Evolutionary conservation across 2,888 invertebrate genomes (phyloP), one percentile per base, ranked within the genome.

Genomic region (Drepana falcataria): DNA sequence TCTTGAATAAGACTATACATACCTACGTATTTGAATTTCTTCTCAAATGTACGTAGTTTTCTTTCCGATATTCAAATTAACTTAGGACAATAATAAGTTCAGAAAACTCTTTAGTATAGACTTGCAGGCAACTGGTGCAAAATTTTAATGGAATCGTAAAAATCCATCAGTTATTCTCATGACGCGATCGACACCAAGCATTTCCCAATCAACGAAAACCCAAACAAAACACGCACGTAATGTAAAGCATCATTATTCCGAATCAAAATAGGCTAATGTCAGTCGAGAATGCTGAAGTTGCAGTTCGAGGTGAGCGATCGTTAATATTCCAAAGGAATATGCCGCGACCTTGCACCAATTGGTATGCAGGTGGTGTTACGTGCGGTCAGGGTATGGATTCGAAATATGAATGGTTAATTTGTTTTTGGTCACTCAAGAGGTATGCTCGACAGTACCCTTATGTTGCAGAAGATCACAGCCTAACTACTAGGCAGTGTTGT

Each of bases 291-390:
- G 53, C 56, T 54, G 58, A 55, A 55, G 57, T 56, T 56, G 55
- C 56, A 58, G 35, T 34, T 47, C 41, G 55, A 64, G 63, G 66
- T 66, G 64, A 63, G 35, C 48, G 53, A 49, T 52, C 49, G 70
- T 73, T 75, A 65, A 61, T 61, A 80, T 81, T 75, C 73, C 56
- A 59, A 53, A 57, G 35, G 52, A 51, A 58, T 53, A 51, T 40
- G 53, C 49, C 35, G 77, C 82, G 56, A 89, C 90, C 90, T 88
- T 68, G 86, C 57, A 6, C 89, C 91, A 66, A 89, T 90, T 57
- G 6, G 6, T 9, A 44, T 44, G 6, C 44, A 9, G 9, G 9
- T 9, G 44, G 3, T 3, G 44, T 44, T 44, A 37, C 37, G 5
- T 37, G 44, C 9, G 44, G 44, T 44, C 44, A 44, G 6, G 9